These are phyloP conservation scores for Drosophila orosa DNA, from an alignment of 1,140 invertebrate genomes.

Conservation along the genomic window DNA sequence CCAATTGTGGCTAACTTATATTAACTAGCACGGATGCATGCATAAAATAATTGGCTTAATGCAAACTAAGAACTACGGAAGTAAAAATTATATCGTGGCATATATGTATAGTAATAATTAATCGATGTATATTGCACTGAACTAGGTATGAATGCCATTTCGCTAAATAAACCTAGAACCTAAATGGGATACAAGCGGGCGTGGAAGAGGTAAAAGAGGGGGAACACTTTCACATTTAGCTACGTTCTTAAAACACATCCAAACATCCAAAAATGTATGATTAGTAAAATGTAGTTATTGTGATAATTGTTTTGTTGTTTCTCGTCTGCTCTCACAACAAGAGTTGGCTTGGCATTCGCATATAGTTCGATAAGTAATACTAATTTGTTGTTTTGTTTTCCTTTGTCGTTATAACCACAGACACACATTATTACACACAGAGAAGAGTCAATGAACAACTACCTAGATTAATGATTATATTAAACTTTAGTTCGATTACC, in stretches of 20 bases:
- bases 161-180: conserved; percentile 62
- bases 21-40: conserved; percentile 56
- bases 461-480: conserved; percentile 73
- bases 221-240: conserved; percentile 74
- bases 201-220: conserved; percentile 9
- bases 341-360: conserved; percentile 68
- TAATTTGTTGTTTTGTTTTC: conserved; percentile 69
- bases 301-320: conserved; percentile 61
- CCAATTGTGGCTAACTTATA: conserved; percentile 78
- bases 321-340: conserved; percentile 44
- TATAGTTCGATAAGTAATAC: conserved; percentile 77
- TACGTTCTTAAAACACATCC: conserved; percentile 78
- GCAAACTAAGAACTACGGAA: conserved; percentile 27
- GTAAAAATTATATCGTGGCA: conserved; percentile 46
- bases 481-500: conserved; percentile 64
- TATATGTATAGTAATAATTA: conserved; percentile 40
- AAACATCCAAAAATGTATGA: conserved; percentile 76
- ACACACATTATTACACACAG: conserved; percentile 72
- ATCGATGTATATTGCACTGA: conserved; percentile 78
- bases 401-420: conserved; percentile 66
- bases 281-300: conserved; percentile 72
- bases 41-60: conserved; percentile 53
- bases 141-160: conserved; percentile 75
- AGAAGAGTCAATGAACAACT: conserved; percentile 77
- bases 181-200: conserved; percentile 63